Conservation (phyloP, 2,797 vertebrate species). For the Sebastes miniatus region DNA sequence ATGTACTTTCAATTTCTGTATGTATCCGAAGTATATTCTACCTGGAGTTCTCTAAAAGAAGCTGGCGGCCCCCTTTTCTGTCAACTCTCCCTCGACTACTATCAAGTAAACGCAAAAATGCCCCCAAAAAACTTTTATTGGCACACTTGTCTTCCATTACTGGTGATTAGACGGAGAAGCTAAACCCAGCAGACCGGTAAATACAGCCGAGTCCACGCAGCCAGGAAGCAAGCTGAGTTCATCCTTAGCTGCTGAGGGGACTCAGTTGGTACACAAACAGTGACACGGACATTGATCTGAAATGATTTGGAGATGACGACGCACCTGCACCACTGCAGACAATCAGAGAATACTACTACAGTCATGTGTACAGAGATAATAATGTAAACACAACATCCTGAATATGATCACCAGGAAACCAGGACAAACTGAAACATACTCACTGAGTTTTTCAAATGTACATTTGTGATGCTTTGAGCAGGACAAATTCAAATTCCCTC, state of each 20-base stretch:
- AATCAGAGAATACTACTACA: not conserved
- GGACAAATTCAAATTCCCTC: not conserved
- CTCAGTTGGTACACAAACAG: not conserved
- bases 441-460: too few relatives aligned
- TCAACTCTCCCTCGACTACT: not conserved
- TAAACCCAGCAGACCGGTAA: not conserved
- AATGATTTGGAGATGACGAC: not conserved
- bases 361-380: not conserved
- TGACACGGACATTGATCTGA: not conserved
- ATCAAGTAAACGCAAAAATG: not conserved
- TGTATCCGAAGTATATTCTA: not conserved
- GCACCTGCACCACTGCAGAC: not conserved
- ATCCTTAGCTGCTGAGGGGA: not conserved
- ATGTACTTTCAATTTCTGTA: not conserved
- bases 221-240: not conserved
- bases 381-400: not conserved
- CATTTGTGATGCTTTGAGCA: not conserved
- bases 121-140: not conserved
- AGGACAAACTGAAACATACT: not conserved
- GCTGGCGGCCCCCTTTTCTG: not conserved
- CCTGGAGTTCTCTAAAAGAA: not conserved
- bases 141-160: not conserved
- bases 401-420: not conserved
- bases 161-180: not conserved
- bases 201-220: too few relatives aligned